Evolutionary conservation across 1,140 invertebrate genomes (phyloP), one percentile per base, ranked within the genome.

Genomic region (Anagrus nilaparvatae): DNA sequence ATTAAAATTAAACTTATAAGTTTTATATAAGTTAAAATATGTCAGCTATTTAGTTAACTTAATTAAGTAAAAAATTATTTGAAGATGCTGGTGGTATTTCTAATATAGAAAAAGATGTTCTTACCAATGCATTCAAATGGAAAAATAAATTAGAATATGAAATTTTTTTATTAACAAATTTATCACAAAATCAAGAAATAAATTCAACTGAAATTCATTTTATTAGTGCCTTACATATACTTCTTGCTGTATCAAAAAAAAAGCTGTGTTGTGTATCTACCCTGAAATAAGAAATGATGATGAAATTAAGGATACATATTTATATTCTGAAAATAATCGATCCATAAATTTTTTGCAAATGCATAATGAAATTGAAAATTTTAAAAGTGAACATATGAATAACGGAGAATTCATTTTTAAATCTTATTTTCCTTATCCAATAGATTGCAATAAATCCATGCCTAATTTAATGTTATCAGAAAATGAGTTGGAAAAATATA

Each of bases 221-320:
- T 36, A 55, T 59, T 45, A 52, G 48, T 49, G 32, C 40, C 4
- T 30, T 52, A 6, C 30, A 5, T 50, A 45, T 46, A 44, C n/a
- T 17, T 62, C 63, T 18, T 55, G 59, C 9, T 29, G 48, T 23
- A 48, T 61, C 5, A 62, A 67, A 20, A 62, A 58, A 34, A 58
- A 51, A 23, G 60, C 61, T 23, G 20, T 63, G 1, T 28, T 61
- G 2, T 58, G 54, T 16, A 39, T 65, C 23, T 65, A 61, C 49
- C 63, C 61, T 9, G 56, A 67, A 44, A 43, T 63, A 31, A 49
- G 54, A 33, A 57, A 50, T 35, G 64, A 65, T 1, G 21, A 51
- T 16, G 57, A 63, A 45, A 48, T 64, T 3, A 40, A 56, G 5
- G 48, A 53, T 16, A 64, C 53, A 17, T 63, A 62, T 33, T 34